Evolutionary conservation across 1,140 invertebrate species (phyloP), one percentile per base, ranked within the genome.

Genomic region (Proctacanthus coquilletti): DNA sequence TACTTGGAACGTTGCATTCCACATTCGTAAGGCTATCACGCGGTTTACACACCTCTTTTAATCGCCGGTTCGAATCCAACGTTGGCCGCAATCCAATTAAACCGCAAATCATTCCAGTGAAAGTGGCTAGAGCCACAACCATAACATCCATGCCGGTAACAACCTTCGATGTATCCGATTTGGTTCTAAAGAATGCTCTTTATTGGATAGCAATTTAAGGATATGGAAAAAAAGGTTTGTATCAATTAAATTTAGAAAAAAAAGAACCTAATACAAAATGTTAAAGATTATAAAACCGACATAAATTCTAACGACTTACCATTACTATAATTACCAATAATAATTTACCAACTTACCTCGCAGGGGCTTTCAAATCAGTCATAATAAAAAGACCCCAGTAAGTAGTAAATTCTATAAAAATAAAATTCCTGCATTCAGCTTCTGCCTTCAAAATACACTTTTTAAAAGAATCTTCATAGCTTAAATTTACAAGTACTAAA

Each of bases 171-270:
- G 56, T 59, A 6, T 53, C 47, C 34, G 56, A 55, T 42, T 56
- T 59, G 56, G 59, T 59, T 53, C 56, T 59, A 50, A 56, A 58
- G 54, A 51, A 53, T 42, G 51, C 36, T 34, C 53, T 53, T 53
- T 56, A 47, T 27, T 8, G n/a, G 41, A 51, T 52, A 40, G 6
- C 23, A 25, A 25, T 25, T 25, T 8, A 25, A 19, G 11, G 14
- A 25, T 14, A 25, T 14, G 18, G 36, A n/a, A 27, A 10, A 15
- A 21, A 36, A n/a, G 4, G 19, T n/a, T 15, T 27, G 11, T 37
- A 27, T 14, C 17, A 31, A 38, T 8, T 31, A 15, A 33, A 3
- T 10, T 14, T 5, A 33, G 3, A 33, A 15, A 14, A 4, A 17
- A 10, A 33, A 15, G 21, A 31, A 15, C n/a, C n/a, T n/a, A n/a